phyloP scores from a whole-genome alignment of 2,888 invertebrate genomes.

The Odontothrips loti region DNA sequence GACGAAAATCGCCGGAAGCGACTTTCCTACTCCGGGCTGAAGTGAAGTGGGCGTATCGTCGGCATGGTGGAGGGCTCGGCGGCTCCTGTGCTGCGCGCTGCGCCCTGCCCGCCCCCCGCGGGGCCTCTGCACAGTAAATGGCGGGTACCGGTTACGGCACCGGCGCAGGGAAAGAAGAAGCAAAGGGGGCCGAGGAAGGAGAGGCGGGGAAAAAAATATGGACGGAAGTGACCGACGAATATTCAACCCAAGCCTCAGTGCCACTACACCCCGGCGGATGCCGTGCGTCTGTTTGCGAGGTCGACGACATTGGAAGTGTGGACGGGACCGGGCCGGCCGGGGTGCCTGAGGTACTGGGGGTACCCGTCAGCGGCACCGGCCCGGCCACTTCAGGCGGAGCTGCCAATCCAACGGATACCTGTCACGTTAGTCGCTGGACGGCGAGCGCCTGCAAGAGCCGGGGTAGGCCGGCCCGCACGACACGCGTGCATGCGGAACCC shows the following conservation, averaged over 20 bases:
- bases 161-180: background rate
- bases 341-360: no score
- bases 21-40: slow-evolving; percentile 1
- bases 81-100: background rate
- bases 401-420: no score
- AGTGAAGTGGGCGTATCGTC: background rate
- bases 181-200: background rate
- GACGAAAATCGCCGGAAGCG: slow-evolving; percentile 24
- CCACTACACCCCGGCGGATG: background rate
- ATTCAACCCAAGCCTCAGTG: no score
- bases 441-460: background rate
- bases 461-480: background rate
- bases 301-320: no score
- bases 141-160: background rate
- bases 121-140: background rate
- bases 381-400: no score
- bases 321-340: background rate
- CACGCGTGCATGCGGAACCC: background rate
- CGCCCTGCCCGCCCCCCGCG: background rate
- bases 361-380: no score
- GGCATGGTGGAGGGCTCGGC: background rate
- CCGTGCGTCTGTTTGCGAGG: no score
- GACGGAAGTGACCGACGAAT: background rate
- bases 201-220: background rate
- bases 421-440: no score